Percentiles rank a stretch among this genome's conserved stretches.
phyloP scores from a whole-genome alignment of 2,797 vertebrate species.

The Amazona ochrocephala region DNA sequence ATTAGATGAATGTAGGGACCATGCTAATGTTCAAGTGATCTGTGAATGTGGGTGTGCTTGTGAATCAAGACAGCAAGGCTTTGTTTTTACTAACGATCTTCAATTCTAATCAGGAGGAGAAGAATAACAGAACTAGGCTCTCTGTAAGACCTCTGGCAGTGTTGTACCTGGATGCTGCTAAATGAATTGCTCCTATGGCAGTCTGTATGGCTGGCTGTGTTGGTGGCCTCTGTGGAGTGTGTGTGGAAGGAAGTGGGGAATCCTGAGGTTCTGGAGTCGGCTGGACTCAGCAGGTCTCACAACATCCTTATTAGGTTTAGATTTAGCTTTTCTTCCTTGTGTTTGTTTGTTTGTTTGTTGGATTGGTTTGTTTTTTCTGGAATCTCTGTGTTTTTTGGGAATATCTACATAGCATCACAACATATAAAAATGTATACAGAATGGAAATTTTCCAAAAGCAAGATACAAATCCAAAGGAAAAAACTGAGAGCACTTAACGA shows the following conservation, averaged over 20 bases:
- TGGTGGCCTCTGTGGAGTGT: neutral
- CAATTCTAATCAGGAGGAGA: neutral
- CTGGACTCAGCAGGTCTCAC: neutral
- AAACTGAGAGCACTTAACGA: neutral
- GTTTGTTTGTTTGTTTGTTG: neutral
- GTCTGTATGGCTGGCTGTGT: rapidly evolving
- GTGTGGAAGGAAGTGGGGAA: neutral
- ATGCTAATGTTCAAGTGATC: neutral
- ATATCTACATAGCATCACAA: neutral
- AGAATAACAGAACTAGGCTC: neutral
- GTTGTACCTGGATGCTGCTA: neutral
- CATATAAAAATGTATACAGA: neutral
- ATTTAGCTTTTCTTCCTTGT: neutral
- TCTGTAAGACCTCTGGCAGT: neutral
- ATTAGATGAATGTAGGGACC: neutral
- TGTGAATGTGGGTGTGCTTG: neutral
- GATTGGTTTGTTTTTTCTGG: neutral
- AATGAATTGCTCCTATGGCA: neutral
- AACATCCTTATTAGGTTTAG: neutral
- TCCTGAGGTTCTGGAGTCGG: neutral
- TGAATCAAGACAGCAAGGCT: neutral
- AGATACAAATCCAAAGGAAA: neutral
- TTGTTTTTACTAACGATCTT: neutral
- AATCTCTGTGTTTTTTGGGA: neutral
- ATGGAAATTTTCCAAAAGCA: neutral